Base-by-base conservation (phyloP, 2,113 vertebrate genomes). In the Sceloporus undulatus region DNA sequence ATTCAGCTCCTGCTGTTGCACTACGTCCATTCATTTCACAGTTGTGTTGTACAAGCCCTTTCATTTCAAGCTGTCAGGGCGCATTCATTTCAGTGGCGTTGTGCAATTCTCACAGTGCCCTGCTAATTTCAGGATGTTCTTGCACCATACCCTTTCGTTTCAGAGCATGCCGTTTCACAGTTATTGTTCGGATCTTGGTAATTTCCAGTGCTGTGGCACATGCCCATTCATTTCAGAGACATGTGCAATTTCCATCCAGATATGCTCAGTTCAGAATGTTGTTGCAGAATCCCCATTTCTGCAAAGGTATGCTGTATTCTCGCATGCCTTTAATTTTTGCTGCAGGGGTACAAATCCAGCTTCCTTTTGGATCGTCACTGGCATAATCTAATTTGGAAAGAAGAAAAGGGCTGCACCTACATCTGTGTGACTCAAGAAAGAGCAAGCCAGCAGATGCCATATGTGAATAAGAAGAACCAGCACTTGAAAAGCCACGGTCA, bases 401-500 rank as follows among this genome's bases (percentile, higher is more conserved):
- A 25, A 10, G 9, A 25, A 87, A 70, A 75, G 65, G 71, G 19
- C 40, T 38, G 62, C 10, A 21, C 29, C 79, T 3, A 83, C 34
- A 85, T 52, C 0, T 1, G 76, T 78, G 89, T 14, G 87, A 88
- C 87, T 14, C 54, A 34, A 75, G 68, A 84, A 9, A 5, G 29
- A 19, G 54, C 13, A 21, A 62, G 52, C 5, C 16, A 74, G 10
- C 13, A 14, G 42, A 48, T 11, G 85, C 90, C 9, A 0, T n/a
- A 7, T 5, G 48, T 29, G 23, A 75, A 75, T 65, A 11, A 75
- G 16, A 87, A 93, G 56, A 91, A n/a, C 25, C 23, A 68, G 91
- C 80, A 5, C 40, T 10, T 5, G 79, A 82, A 91, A 88, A 81
- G 90, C 76, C 0, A 0, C 23, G 14, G 83, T 91, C 87, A 75